phyloP scores from a whole-genome alignment of 2,888 invertebrate species.

The Melipona bicolor region DNA sequence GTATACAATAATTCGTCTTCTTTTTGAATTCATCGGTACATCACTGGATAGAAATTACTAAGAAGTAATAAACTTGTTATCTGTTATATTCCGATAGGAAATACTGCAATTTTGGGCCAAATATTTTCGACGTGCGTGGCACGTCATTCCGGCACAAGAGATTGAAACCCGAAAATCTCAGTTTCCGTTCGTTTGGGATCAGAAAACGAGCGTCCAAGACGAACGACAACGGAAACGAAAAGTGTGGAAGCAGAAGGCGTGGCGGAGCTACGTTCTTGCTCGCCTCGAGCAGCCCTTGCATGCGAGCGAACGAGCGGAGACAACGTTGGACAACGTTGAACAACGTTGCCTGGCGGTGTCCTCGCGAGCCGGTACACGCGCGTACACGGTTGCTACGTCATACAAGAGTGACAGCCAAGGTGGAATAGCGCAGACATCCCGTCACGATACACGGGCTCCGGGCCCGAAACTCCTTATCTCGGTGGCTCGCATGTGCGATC shows the following conservation, averaged over 20 bases:
- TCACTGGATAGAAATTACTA: no score
- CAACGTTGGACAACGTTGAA: constrained; percentile 15
- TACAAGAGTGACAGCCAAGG: constrained; percentile 61
- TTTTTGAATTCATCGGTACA: no score
- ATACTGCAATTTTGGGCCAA: no score
- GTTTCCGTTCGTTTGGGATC: not conserved
- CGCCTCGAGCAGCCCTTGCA: constrained; percentile 52
- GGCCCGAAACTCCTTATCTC: constrained; percentile 76
- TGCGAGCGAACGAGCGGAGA: constrained; percentile 31
- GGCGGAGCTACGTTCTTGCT: constrained; percentile 45
- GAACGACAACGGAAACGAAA: not conserved
- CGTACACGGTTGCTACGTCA: constrained; percentile 43
- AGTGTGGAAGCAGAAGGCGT: constrained; percentile 37
- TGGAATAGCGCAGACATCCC: constrained; percentile 73
- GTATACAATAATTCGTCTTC: no score
- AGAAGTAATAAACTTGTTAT: no score
- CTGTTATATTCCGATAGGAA: no score
- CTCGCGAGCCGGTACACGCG: constrained; percentile 3
- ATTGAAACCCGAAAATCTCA: no score
- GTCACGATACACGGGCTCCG: constrained; percentile 75
- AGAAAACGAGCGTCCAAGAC: constrained; percentile 6
- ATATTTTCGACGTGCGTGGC: no score
- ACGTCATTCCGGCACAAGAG: no score
- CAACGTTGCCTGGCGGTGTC: constrained; percentile 17
- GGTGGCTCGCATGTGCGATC: constrained; percentile 78